Conservation (phyloP, 2,888 invertebrate species). For the Drosophila meridiana region DNA sequence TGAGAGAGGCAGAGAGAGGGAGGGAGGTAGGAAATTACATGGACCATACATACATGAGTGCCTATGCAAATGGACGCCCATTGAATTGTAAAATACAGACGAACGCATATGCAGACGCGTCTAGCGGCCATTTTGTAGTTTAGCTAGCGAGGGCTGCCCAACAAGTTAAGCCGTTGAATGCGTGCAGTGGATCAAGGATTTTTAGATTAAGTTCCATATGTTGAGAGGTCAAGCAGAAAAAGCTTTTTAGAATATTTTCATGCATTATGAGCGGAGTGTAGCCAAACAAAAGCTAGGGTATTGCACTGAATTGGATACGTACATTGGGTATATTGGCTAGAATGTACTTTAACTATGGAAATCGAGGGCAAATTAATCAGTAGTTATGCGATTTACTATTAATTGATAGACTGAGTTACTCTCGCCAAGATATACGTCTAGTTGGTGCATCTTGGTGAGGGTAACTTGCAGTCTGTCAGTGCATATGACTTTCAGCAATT, state of each 20-base stretch:
- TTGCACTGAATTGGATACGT: not conserved
- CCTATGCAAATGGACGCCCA: slow-evolving; percentile 69
- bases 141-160: slow-evolving; percentile 25
- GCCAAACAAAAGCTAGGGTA: not conserved
- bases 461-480: not conserved
- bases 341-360: too few relatives aligned
- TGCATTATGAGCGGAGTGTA: not conserved
- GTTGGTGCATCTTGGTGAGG: not conserved
- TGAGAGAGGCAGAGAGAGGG: not conserved
- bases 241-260: not conserved
- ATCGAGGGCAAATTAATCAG: too few relatives aligned
- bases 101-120: slow-evolving; percentile 57
- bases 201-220: not conserved
- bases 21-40: slow-evolving; percentile 35
- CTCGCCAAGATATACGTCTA: not conserved
- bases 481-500: too few relatives aligned
- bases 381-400: too few relatives aligned
- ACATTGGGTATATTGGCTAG: not conserved
- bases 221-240: not conserved
- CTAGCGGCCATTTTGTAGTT: slow-evolving; percentile 48
- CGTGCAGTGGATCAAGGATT: too few relatives aligned
- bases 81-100: slow-evolving; percentile 74
- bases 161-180: not conserved
- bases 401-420: not conserved
- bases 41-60: slow-evolving; percentile 52